These are phyloP conservation scores for Oryzias javanicus DNA, from an alignment of 2,113 vertebrate genomes.

Conservation along the genomic window DNA sequence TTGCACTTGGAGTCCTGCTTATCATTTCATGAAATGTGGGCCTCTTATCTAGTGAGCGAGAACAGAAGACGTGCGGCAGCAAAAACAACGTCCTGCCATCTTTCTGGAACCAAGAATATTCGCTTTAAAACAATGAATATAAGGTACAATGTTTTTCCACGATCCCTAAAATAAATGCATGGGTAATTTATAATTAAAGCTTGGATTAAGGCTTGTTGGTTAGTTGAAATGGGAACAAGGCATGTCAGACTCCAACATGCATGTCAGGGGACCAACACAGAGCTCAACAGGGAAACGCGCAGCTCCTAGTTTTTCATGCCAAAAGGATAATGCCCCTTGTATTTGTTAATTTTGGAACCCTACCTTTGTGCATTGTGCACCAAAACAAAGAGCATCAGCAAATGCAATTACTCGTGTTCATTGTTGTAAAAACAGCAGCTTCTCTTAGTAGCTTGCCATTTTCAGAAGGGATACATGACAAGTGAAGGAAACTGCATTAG, in stretches of 20 bases:
- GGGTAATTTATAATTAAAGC: too few relatives aligned
- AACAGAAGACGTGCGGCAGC: too few relatives aligned
- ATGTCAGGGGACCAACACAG: neutral
- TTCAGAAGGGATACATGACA: conserved; percentile 22
- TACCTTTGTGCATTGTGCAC: neutral
- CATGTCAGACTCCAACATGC: neutral
- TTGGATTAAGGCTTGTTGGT: neutral
- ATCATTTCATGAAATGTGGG: too few relatives aligned
- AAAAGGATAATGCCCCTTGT: neutral
- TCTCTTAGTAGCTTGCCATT: conserved; percentile 19
- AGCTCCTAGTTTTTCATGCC: neutral
- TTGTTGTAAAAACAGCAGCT: conserved; percentile 13
- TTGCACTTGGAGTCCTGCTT: too few relatives aligned
- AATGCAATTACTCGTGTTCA: conserved; percentile 18
- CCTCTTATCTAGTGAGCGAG: too few relatives aligned
- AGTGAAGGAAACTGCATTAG: conserved; percentile 28
- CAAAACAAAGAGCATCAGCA: conserved; percentile 4
- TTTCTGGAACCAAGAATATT: too few relatives aligned
- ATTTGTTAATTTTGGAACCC: neutral
- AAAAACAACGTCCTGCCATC: too few relatives aligned
- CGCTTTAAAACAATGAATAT: too few relatives aligned
- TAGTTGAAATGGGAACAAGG: neutral
- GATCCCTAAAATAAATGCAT: too few relatives aligned
- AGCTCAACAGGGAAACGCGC: neutral
- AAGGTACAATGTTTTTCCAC: too few relatives aligned